Evolutionary conservation across 2,797 vertebrate species (phyloP).

Genomic region (Psittacula echo): DNA sequence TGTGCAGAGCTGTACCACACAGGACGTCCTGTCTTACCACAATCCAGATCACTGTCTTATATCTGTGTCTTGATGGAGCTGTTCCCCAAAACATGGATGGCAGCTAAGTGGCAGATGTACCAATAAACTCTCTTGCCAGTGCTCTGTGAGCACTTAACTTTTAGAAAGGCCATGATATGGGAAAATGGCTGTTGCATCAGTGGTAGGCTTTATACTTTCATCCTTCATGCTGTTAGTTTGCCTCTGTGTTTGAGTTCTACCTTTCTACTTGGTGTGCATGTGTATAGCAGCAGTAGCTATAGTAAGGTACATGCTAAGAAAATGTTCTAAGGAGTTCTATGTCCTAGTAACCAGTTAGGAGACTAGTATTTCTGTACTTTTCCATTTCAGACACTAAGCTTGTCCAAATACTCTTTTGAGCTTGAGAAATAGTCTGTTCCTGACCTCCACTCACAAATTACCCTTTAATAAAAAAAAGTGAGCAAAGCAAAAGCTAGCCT

Average conservation of each 20-base stretch:
- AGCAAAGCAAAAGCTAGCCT: not conserved
- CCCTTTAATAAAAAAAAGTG: not conserved
- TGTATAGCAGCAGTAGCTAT: not conserved
- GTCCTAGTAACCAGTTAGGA: not conserved
- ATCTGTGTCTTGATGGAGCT: not conserved
- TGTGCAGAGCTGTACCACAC: not conserved
- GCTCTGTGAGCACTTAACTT: not conserved
- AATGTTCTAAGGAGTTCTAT: not conserved
- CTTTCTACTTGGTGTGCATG: not conserved
- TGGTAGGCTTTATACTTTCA: not conserved
- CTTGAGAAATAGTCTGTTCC: not conserved
- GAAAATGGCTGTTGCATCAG: not conserved
- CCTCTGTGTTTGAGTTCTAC: not conserved
- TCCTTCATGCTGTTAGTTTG: not conserved
- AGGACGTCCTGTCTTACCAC: not conserved
- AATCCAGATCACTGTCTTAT: not conserved
- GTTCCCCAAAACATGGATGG: not conserved
- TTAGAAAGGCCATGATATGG: not conserved
- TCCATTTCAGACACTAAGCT: not conserved
- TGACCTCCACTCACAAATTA: not conserved
- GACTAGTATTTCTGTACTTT: not conserved
- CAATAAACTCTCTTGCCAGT: not conserved
- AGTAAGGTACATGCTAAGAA: not conserved
- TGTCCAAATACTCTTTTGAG: not conserved
- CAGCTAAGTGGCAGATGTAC: not conserved